A percentile compares a stretch with the other conserved stretches of the same genome.
phyloP scores from a whole-genome alignment of 2,888 invertebrate genomes.

The Ormyrus thymus region DNA sequence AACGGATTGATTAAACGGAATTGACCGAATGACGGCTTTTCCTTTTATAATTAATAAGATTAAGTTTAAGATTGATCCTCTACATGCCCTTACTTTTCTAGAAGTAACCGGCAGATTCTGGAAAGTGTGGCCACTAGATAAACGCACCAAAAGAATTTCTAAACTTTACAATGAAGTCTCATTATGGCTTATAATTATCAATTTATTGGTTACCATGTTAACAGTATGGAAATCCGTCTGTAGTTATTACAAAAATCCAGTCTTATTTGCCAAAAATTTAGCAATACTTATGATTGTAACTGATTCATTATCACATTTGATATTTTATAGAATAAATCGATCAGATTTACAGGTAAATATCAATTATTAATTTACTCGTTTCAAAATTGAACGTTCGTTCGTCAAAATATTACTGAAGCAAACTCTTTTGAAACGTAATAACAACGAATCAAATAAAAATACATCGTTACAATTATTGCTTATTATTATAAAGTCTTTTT shows the following conservation, averaged over 20 bases:
- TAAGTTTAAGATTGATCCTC: constrained; percentile 12
- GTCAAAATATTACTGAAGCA: too few relatives aligned
- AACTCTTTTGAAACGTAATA: too few relatives aligned
- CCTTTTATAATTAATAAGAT: background rate
- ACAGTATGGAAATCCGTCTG: constrained; percentile 23
- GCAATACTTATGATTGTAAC: constrained; percentile 30
- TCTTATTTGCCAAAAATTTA: constrained; percentile 28
- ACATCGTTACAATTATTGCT: too few relatives aligned
- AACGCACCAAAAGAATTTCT: background rate
- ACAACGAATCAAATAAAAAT: too few relatives aligned
- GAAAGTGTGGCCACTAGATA: constrained; percentile 25
- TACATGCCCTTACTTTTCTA: background rate
- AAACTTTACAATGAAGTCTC: constrained; percentile 24
- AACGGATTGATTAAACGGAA: too few relatives aligned
- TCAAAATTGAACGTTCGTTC: too few relatives aligned
- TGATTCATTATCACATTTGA: constrained; percentile 38
- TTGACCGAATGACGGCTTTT: background rate
- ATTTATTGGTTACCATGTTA: constrained; percentile 19
- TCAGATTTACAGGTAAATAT: constrained; percentile 1
- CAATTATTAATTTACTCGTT: too few relatives aligned
- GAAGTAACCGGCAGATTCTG: constrained; percentile 2
- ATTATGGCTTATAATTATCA: constrained; percentile 25
- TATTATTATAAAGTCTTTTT: too few relatives aligned
- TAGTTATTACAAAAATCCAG: constrained; percentile 12
- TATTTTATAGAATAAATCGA: constrained; percentile 32